Base-by-base conservation (phyloP, 2,797 vertebrate species). In the Synanceia verrucosa region DNA sequence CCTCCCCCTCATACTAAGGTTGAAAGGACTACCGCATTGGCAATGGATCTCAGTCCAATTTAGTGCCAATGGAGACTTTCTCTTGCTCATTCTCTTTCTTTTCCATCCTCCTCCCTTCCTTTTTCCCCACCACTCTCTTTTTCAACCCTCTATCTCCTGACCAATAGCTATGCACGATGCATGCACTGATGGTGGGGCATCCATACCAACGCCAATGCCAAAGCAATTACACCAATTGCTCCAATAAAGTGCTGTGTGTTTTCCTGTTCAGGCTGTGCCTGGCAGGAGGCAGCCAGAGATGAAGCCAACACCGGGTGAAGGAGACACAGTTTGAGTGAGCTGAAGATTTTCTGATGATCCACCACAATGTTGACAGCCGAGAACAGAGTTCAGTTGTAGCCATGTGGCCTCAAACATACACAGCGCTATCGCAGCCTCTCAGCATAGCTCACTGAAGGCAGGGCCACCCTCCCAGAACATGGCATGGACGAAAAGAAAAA, bases 291-390 rank as follows among this genome's bases (percentile, higher is more conserved):
- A 73, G 70, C 31, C 3, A 6, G 44, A 73, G 47, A 64, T 3
- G 8, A 67, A 79, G 81, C 79, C 70, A 76, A 65, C 6, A 0
- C 18, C 6, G 63, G 81, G 74, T 80, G 79, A 86, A 87, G 81
- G 86, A 86, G 81, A 83, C 53, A 77, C 81, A 84, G 75, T 85
- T 70, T 81, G 77, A 79, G 56, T 31, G 2, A 3, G 47, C 58
- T 21, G 37, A 59, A 73, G 51, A 46, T 73, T 85, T 84, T 82
- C 67, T 81, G 84, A 87, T 83, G 81, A 87, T 83, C 67, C 48
- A 26, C 61, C 69, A 81, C 34, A 73, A 70, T 52, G 44, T 36
- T 0, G 29, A 70, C 59, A 70, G 77, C 67, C 58, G 55, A 65
- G 48, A 46, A 77, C 65, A 63, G 31, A 71, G 29, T 7, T 65